A percentile compares a stretch with the other conserved stretches of the same genome.
These are phyloP conservation scores for Bimastos eiseni DNA, from an alignment of 2,888 invertebrate genomes.

Conservation along the genomic window DNA sequence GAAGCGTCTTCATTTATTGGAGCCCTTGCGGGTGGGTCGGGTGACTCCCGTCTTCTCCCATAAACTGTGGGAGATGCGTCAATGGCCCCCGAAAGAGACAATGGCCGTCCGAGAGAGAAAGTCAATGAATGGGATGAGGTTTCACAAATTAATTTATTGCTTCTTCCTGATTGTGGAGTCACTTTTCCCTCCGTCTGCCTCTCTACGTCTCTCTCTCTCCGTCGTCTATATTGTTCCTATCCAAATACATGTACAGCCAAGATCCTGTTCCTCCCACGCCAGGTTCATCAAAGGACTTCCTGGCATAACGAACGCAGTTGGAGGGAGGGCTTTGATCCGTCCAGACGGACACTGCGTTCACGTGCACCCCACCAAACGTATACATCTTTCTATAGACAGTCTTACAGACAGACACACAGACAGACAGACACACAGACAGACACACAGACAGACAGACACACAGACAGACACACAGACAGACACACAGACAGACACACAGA, in stretches of 20 bases:
- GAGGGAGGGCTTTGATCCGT: neutral
- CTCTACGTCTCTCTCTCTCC: neutral
- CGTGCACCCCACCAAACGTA: neutral
- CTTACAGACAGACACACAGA: too few species aligned
- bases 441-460: neutral
- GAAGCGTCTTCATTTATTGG: neutral
- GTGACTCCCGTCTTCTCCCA: neutral
- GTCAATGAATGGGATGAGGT: neutral
- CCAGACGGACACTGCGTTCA: neutral
- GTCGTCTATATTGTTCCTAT: neutral
- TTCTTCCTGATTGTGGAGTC: neutral
- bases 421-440: neutral
- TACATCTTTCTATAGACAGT: neutral
- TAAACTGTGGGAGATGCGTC: neutral
- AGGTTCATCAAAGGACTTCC: neutral
- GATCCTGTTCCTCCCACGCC: neutral
- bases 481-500: too few species aligned
- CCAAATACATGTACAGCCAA: neutral
- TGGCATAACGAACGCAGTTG: neutral
- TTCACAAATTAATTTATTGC: slow-evolving; percentile 7
- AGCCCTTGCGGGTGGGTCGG: neutral
- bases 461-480: too few species aligned
- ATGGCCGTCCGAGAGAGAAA: neutral
- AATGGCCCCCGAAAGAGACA: neutral
- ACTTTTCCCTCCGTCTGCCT: neutral